These are phyloP conservation scores for Petrolisthes manimaculis DNA, from an alignment of 2,888 invertebrate genomes.

Conservation along the genomic window DNA sequence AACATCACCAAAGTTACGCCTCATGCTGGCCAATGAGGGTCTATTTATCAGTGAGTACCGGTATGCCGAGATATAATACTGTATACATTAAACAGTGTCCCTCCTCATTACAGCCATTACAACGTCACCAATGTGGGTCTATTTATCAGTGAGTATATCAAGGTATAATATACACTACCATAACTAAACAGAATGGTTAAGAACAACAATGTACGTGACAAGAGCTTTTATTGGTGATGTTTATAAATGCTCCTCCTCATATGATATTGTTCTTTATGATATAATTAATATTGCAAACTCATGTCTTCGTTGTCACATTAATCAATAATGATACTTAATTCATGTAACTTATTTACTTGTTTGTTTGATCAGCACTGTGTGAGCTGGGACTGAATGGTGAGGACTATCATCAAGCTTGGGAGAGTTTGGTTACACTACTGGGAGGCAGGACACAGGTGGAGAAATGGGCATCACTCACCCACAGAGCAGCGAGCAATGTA, in stretches of 20 bases:
- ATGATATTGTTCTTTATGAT: too few species aligned
- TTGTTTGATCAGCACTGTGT: constrained; percentile 11
- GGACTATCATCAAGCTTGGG: background rate
- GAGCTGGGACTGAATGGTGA: constrained; percentile 24
- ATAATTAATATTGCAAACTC: too few species aligned
- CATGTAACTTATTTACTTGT: background rate
- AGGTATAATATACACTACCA: too few species aligned
- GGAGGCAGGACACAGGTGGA: constrained; percentile 13
- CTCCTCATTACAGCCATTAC: constrained; percentile 28
- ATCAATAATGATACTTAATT: too few species aligned
- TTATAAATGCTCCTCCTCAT: too few species aligned
- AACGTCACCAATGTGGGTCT: constrained; percentile 20
- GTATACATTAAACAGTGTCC: background rate
- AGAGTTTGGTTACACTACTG: constrained; percentile 4
- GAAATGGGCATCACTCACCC: background rate
- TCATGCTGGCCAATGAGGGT: constrained; percentile 38
- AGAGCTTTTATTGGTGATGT: too few species aligned
- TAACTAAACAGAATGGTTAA: too few species aligned
- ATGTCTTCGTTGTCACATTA: too few species aligned
- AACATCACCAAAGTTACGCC: constrained; percentile 18
- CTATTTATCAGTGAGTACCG: constrained; percentile 29
- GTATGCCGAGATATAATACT: too few species aligned
- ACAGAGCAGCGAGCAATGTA: background rate
- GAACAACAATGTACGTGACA: too few species aligned
- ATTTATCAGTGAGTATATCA: constrained; percentile 27